Evolutionary conservation across 1,140 invertebrate species (phyloP).

Genomic region (Schlechtendalia chinensis): DNA sequence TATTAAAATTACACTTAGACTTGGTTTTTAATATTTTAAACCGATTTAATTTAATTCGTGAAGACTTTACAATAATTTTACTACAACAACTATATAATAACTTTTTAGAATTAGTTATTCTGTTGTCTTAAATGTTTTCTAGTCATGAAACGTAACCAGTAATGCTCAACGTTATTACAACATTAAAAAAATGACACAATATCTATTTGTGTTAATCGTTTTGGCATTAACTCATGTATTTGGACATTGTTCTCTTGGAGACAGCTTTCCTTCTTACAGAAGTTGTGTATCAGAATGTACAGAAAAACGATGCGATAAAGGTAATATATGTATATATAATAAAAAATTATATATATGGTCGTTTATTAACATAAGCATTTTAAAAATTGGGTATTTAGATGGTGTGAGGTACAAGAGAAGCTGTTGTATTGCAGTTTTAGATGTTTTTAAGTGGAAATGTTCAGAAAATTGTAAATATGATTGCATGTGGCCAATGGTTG

Average conservation of each 20-base stretch:
- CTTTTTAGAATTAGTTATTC: neutral
- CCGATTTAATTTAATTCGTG: neutral
- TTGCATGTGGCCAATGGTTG: slow-evolving; percentile 93
- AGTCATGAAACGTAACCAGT: slow-evolving; percentile 30
- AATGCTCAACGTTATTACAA: neutral
- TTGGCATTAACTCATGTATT: slow-evolving; percentile 9
- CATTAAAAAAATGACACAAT: slow-evolving; percentile 36
- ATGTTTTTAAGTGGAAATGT: slow-evolving; percentile 66
- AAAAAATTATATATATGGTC: too few species aligned
- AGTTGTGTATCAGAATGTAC: slow-evolving; percentile 53
- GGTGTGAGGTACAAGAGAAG: slow-evolving; percentile 29
- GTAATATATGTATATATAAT: slow-evolving; percentile 49
- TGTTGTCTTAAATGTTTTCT: neutral
- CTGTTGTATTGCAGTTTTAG: slow-evolving; percentile 32
- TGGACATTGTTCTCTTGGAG: slow-evolving; percentile 52
- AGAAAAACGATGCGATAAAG: slow-evolving; percentile 52
- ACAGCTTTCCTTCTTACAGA: slow-evolving; percentile 53
- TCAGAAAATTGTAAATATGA: slow-evolving; percentile 79
- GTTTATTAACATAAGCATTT: neutral
- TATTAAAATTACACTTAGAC: too few species aligned
- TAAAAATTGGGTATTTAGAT: neutral
- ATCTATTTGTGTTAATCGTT: slow-evolving; percentile 14
- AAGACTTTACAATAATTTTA: neutral
- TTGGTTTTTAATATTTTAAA: neutral
- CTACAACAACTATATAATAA: neutral